phyloP scores from a whole-genome alignment of 2,888 invertebrate genomes.

The Aplocera efformata region DNA sequence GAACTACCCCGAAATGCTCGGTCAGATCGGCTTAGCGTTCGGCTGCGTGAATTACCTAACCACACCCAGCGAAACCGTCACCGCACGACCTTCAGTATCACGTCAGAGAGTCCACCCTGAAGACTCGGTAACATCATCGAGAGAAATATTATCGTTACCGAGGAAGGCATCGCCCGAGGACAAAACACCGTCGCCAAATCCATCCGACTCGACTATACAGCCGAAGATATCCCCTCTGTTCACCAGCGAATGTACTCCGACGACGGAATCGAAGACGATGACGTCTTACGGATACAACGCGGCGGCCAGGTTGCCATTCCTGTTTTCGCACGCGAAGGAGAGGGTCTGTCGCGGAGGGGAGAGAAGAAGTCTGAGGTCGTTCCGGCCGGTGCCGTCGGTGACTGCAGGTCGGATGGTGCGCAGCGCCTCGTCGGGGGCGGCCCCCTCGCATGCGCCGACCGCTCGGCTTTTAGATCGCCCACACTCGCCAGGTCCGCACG shows the following conservation, averaged over 20 bases:
- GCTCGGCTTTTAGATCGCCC: conserved; percentile 58
- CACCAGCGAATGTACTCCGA: conserved; percentile 60
- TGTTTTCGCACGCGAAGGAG: conserved; percentile 66
- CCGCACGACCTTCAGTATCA: conserved; percentile 45
- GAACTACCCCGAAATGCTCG: conserved; percentile 78
- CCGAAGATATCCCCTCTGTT: conserved; percentile 73
- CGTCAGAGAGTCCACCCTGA: conserved; percentile 71
- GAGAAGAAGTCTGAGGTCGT: conserved; percentile 51
- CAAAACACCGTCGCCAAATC: conserved; percentile 58
- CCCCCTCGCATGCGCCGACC: conserved; percentile 62
- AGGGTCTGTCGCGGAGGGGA: conserved; percentile 39
- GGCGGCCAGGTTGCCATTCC: conserved; percentile 72
- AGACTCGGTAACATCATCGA: conserved; percentile 52
- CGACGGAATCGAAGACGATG: conserved; percentile 67
- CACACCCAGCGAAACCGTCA: conserved; percentile 49
- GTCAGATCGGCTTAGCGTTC: conserved; percentile 76
- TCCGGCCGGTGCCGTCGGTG: conserved; percentile 42
- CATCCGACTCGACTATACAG: conserved; percentile 53
- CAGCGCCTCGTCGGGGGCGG: conserved; percentile 75
- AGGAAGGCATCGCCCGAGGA: conserved; percentile 63
- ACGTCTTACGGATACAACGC: conserved; percentile 77
- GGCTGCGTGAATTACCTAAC: conserved; percentile 76
- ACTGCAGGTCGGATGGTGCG: conserved; percentile 78
- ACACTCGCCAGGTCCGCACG: conserved; percentile 48
- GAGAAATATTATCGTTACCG: conserved; percentile 55